A percentile compares a stretch with the other conserved stretches of the same genome.
Conservation (phyloP, 2,113 vertebrate species). For the Sterrhoptilus dennistouni region DNA sequence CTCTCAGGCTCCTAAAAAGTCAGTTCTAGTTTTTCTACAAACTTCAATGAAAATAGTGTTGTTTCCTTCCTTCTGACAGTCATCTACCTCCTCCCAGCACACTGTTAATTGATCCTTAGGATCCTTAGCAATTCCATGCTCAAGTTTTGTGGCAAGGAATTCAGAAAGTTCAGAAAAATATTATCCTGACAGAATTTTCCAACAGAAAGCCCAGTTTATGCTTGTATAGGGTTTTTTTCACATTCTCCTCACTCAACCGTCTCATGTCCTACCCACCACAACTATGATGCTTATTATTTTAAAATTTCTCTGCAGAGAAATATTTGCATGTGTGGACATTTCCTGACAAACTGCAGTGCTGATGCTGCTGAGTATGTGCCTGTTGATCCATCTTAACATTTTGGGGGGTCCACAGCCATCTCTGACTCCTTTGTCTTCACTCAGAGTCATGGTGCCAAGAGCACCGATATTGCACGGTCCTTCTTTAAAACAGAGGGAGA, state of each 20-base stretch:
- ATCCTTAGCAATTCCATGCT: neutral
- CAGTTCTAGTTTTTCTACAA: neutral
- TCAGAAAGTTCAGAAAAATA: neutral
- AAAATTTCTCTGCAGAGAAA: neutral
- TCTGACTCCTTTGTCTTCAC: neutral
- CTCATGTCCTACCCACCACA: accelerated
- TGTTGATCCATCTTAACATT: neutral
- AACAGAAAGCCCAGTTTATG: neutral
- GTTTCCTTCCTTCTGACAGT: neutral
- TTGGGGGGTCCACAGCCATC: neutral
- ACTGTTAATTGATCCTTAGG: neutral
- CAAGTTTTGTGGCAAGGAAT: neutral
- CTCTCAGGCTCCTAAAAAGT: neutral
- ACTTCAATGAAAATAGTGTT: neutral
- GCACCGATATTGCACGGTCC: neutral
- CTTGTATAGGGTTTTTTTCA: neutral
- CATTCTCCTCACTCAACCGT: neutral
- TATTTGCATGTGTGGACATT: neutral
- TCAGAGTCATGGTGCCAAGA: neutral
- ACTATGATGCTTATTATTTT: neutral
- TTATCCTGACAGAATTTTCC: neutral
- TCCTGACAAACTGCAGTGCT: neutral
- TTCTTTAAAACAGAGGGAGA: neutral
- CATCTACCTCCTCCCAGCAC: neutral
- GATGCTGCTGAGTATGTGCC: neutral